These are phyloP conservation scores for Kudoa iwatai DNA, from an alignment of 30 jellyfish, hydroid and myxozoan species.

Conservation along the genomic window DNA sequence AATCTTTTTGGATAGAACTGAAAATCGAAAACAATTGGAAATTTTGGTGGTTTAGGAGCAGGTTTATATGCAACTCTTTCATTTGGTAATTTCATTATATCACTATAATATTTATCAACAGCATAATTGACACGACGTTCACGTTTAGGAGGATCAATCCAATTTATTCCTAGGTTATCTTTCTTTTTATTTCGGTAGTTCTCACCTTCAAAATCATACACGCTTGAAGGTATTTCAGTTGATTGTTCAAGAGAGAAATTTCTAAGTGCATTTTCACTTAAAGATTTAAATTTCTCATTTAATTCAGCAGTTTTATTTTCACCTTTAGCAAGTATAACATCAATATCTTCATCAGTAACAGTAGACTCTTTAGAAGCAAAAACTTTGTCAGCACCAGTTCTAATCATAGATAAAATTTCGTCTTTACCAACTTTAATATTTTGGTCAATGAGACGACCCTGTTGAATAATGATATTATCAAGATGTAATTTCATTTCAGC, in stretches of 20 bases:
- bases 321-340: constrained; percentile 40
- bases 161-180: neutral
- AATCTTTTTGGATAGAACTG: constrained; percentile 88
- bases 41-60: constrained; percentile 71
- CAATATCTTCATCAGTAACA: constrained; percentile 40
- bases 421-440: constrained; percentile 24
- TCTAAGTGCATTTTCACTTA: constrained; percentile 38
- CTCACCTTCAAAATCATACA: constrained; percentile 85
- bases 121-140: constrained; percentile 89
- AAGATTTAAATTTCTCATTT: constrained; percentile 25
- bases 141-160: constrained; percentile 99
- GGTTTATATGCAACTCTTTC: constrained; percentile 53
- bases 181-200: constrained; percentile 28
- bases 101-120: constrained; percentile 66
- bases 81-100: constrained; percentile 42
- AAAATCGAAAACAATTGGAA: constrained; percentile 74
- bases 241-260: constrained; percentile 76
- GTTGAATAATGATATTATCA: constrained; percentile 76
- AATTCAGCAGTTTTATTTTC: constrained; percentile 53
- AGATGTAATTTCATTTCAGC: constrained; percentile 85
- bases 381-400: constrained; percentile 19
- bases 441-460: constrained; percentile 8
- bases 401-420: constrained; percentile 64
- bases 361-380: constrained; percentile 3
- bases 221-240: constrained; percentile 21